Conservation (phyloP, 2,888 invertebrate genomes). For the Oscheius sp. region DNA sequence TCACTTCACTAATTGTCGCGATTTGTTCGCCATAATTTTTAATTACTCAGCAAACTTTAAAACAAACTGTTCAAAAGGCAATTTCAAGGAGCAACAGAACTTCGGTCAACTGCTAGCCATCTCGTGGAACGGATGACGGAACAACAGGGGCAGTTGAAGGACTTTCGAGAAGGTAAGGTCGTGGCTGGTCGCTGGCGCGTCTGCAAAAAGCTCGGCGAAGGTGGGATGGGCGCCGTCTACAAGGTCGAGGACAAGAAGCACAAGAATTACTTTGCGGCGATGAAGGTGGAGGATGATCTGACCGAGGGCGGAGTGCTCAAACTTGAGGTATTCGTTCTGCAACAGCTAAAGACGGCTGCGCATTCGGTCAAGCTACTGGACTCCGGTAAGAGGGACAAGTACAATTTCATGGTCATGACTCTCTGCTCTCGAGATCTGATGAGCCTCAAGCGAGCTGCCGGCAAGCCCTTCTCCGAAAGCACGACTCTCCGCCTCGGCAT, state of each 20-base stretch:
- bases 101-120: background rate
- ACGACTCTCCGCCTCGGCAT: constrained; percentile 57
- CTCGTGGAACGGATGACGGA: background rate
- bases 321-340: constrained; percentile 51
- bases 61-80: too few species aligned
- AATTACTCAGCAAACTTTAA: too few species aligned
- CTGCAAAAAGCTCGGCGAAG: constrained; percentile 97
- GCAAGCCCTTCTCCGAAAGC: constrained; percentile 46
- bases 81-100: too few species aligned
- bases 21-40: too few species aligned
- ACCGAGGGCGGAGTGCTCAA: constrained; percentile 57
- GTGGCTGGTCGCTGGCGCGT: constrained; percentile 53
- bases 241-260: constrained; percentile 84
- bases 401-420: constrained; percentile 60
- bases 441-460: constrained; percentile 47
- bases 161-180: constrained; percentile 37
- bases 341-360: constrained; percentile 35
- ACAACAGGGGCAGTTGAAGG: constrained; percentile 13
- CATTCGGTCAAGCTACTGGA: constrained; percentile 46
- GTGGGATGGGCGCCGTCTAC: constrained; percentile 96
- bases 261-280: constrained; percentile 45
- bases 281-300: constrained; percentile 53
- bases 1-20: too few species aligned
- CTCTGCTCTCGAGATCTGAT: constrained; percentile 54
- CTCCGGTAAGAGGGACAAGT: constrained; percentile 47